phyloP scores from a whole-genome alignment of 2,113 vertebrate genomes.

The Bubo blakistoni region DNA sequence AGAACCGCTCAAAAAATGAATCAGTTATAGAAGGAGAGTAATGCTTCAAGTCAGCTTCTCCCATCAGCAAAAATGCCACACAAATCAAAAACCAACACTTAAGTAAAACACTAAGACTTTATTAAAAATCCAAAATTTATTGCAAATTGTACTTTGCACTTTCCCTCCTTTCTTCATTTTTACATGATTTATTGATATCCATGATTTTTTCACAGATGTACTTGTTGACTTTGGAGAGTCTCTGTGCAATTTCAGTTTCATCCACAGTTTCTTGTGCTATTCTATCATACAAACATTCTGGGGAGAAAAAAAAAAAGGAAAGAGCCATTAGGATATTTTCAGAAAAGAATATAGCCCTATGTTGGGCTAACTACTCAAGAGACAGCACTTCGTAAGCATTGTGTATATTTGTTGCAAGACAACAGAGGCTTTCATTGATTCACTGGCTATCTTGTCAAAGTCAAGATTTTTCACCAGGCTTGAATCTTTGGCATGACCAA shows the following conservation, averaged over 20 bases:
- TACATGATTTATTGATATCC: conserved; percentile 99
- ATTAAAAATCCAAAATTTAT: conserved; percentile 82
- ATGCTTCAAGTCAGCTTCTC: neutral
- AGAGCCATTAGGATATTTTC: conserved; percentile 46
- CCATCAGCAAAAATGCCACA: conserved; percentile 34
- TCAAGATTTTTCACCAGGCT: neutral
- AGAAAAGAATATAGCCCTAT: conserved; percentile 12
- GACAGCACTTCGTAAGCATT: neutral
- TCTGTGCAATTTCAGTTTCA: conserved; percentile 97
- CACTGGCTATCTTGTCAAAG: neutral
- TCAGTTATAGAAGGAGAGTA: neutral
- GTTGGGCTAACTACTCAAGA: neutral
- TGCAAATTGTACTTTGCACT: conserved; percentile 88
- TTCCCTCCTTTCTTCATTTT: conserved; percentile 98
- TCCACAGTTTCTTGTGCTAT: conserved; percentile 99
- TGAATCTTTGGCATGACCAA: conserved; percentile 2
- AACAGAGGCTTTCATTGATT: neutral
- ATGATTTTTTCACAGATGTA: conserved; percentile 99
- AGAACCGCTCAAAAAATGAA: neutral
- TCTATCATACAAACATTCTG: conserved; percentile 98
- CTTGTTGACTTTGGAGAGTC: conserved; percentile 99
- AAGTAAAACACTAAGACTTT: conserved; percentile 75
- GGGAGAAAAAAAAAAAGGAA: conserved; percentile 9
- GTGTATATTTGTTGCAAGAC: neutral
- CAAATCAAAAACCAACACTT: conserved; percentile 58